Conservation (phyloP, 2,113 vertebrate genomes). For the Burhinus bistriatus region DNA sequence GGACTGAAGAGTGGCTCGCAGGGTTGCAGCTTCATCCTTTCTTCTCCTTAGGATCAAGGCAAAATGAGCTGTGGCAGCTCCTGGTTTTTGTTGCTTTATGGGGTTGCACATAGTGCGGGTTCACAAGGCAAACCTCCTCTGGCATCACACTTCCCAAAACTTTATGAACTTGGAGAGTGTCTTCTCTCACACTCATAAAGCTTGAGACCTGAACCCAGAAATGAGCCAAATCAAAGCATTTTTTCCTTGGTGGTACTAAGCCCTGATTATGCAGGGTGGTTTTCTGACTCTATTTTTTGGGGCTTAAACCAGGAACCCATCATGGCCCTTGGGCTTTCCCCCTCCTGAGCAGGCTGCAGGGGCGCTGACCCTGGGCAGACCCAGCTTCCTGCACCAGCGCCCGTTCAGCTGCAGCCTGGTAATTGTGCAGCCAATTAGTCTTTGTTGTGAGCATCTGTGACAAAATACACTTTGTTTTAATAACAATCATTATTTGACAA, state of each 20-base stretch:
- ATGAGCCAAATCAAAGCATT: not conserved
- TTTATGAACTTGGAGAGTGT: not conserved
- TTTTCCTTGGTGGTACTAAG: not conserved
- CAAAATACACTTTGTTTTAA: constrained; percentile 58
- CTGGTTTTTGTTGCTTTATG: not conserved
- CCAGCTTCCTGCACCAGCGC: not conserved
- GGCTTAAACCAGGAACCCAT: not conserved
- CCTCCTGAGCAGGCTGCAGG: not conserved
- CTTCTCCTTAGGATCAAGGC: not conserved
- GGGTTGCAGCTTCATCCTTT: not conserved
- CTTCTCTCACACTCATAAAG: not conserved
- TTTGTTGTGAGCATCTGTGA: constrained; percentile 18
- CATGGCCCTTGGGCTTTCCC: not conserved
- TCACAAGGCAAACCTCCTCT: not conserved
- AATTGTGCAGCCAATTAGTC: constrained; percentile 48
- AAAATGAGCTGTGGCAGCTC: not conserved
- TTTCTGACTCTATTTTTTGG: not conserved
- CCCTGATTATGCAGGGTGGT: not conserved
- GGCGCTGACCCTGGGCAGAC: not conserved
- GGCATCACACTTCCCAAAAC: not conserved
- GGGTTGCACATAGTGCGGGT: not conserved
- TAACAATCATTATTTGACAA: constrained; percentile 50
- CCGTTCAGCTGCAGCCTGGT: not conserved
- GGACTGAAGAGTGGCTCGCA: not conserved
- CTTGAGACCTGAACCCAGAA: not conserved